Percentiles rank a stretch among this genome's conserved stretches.
Conservation (phyloP, 2,797 vertebrate species). For the Tadarida brasiliensis region DNA sequence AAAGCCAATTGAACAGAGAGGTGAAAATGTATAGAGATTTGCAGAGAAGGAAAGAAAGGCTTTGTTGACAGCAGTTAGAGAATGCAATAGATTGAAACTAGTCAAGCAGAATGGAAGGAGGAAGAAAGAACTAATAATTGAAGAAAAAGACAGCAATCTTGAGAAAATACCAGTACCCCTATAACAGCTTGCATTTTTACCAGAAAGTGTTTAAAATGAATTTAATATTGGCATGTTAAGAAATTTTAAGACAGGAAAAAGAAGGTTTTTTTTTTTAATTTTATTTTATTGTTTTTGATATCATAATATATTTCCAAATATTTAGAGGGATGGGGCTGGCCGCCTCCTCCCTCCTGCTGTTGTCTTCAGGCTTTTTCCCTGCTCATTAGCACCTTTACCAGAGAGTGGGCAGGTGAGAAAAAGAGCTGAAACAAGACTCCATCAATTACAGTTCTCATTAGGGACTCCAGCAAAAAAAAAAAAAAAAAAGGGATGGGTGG, state of each 20-base stretch:
- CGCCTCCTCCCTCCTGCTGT: slow-evolving; percentile 26
- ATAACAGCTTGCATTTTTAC: neutral
- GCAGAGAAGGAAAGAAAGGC: slow-evolving; percentile 29
- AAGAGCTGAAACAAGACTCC: slow-evolving; percentile 53
- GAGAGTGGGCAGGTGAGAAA: slow-evolving; percentile 53
- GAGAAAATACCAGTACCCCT: neutral
- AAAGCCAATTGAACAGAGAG: slow-evolving; percentile 60
- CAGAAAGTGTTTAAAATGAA: neutral
- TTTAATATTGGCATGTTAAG: neutral
- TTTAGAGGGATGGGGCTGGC: neutral
- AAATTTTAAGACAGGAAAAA: slow-evolving; percentile 9
- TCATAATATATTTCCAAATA: neutral
- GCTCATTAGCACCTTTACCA: slow-evolving; percentile 77
- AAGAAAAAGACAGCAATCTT: neutral
- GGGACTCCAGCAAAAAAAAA: neutral
- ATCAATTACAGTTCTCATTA: slow-evolving; percentile 77
- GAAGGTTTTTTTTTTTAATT: neutral
- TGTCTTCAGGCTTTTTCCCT: slow-evolving; percentile 63
- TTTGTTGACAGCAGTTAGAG: slow-evolving; percentile 45
- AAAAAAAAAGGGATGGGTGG: neutral
- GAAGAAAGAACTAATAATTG: neutral
- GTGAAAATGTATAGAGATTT: slow-evolving; percentile 19
- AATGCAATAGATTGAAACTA: slow-evolving; percentile 8
- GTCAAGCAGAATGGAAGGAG: neutral
- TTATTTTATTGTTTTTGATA: slow-evolving; percentile 39